Conservation (phyloP, 2,797 vertebrate genomes). For the Octomys mimax region DNA sequence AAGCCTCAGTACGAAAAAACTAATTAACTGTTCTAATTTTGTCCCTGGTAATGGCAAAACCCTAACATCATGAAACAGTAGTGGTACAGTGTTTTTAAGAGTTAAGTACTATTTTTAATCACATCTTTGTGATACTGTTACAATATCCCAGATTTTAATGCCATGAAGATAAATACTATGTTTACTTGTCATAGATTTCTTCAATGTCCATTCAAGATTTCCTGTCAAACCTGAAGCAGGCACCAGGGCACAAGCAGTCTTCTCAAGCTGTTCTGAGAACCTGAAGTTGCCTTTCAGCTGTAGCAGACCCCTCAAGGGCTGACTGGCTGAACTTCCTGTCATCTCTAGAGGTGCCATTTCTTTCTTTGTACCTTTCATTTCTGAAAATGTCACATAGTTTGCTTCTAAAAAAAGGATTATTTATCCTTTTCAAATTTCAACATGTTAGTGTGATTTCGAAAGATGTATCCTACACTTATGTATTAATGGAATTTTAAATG, state of each 20-base stretch:
- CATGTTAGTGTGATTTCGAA: constrained; percentile 51
- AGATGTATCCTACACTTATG: neutral
- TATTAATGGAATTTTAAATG: neutral
- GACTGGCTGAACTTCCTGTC: neutral
- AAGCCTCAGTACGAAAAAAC: neutral
- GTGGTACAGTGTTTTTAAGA: neutral
- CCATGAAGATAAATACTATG: neutral
- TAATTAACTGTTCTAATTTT: neutral
- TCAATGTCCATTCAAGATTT: neutral
- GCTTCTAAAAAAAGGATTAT: constrained; percentile 64
- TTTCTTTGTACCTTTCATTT: constrained; percentile 53
- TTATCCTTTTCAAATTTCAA: constrained; percentile 72
- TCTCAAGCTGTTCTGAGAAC: neutral
- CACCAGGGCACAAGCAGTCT: accelerated
- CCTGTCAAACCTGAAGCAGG: neutral
- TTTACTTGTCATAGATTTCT: neutral
- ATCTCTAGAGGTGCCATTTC: constrained; percentile 60
- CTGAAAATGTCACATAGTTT: constrained; percentile 76
- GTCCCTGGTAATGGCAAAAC: neutral
- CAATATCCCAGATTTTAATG: neutral
- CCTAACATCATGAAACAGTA: neutral
- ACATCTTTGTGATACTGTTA: neutral
- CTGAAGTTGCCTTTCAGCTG: neutral
- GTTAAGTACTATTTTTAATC: neutral
- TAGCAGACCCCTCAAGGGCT: neutral